phyloP scores from a whole-genome alignment of 2,888 invertebrate genomes.

The Lepetodrilus schrolli region DNA sequence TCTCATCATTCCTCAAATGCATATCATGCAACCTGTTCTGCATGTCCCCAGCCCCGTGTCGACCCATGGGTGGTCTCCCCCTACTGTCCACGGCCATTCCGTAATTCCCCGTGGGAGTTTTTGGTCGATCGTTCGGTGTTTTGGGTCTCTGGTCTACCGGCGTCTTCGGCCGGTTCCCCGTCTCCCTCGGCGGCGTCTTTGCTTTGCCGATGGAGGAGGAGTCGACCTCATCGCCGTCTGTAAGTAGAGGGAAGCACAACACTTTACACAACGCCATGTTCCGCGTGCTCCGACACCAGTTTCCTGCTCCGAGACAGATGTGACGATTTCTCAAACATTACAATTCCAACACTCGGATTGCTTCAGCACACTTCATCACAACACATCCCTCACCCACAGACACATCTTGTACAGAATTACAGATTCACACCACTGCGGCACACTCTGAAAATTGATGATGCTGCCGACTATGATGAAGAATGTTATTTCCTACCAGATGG shows the following conservation, averaged over 20 bases:
- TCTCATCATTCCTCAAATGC: conserved; percentile 40
- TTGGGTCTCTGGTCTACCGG: conserved; percentile 30
- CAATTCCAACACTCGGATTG: conserved; percentile 2
- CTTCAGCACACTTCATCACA: not conserved
- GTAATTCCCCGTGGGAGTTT: conserved; percentile 61
- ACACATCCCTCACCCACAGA: not conserved
- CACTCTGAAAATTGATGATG: conserved; percentile 13
- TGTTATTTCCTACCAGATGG: conserved; percentile 10
- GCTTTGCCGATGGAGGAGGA: conserved; percentile 4
- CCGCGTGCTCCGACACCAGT: too few relatives aligned
- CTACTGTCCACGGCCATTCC: conserved; percentile 44
- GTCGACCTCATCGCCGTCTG: conserved; percentile 39
- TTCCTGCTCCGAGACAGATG: too few relatives aligned
- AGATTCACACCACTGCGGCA: not conserved
- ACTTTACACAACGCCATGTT: conserved; percentile 36
- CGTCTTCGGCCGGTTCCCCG: conserved; percentile 33
- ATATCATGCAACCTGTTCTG: conserved; percentile 35
- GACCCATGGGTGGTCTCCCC: conserved; percentile 43
- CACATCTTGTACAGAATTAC: conserved; percentile 16
- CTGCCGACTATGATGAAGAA: not conserved
- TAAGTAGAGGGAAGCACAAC: conserved; percentile 36
- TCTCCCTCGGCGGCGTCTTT: conserved; percentile 14
- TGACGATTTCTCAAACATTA: conserved; percentile 1
- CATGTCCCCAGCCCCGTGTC: conserved; percentile 42
- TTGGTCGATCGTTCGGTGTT: conserved; percentile 49